phyloP scores from a whole-genome alignment of 2,113 vertebrate genomes.

The human (Homo sapiens) region GRCh38 chr6:29216001-29216500 shows the following conservation, averaged over 20 bases:
- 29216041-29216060: conserved; percentile 47
- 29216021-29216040: conserved; percentile 21
- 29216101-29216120: conserved; percentile 63
- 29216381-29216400: background rate
- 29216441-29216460: background rate
- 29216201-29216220: background rate
- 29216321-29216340: background rate
- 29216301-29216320: background rate
- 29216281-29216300: background rate
- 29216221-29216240: background rate
- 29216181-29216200: background rate
- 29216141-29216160: background rate
- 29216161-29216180: background rate
- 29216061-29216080: conserved; percentile 65
- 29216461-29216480: background rate
- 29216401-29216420: background rate
- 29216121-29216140: conserved; percentile 48
- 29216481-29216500: background rate
- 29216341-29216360: background rate
- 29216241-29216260: background rate
- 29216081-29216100: conserved; percentile 59
- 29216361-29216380: background rate
- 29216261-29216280: background rate
- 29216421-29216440: background rate
- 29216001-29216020: conserved; percentile 67